A percentile compares a stretch with the other conserved stretches of the same genome.
phyloP scores from a whole-genome alignment of 2,797 vertebrate genomes.

The Chelidonichthys spinosus region DNA sequence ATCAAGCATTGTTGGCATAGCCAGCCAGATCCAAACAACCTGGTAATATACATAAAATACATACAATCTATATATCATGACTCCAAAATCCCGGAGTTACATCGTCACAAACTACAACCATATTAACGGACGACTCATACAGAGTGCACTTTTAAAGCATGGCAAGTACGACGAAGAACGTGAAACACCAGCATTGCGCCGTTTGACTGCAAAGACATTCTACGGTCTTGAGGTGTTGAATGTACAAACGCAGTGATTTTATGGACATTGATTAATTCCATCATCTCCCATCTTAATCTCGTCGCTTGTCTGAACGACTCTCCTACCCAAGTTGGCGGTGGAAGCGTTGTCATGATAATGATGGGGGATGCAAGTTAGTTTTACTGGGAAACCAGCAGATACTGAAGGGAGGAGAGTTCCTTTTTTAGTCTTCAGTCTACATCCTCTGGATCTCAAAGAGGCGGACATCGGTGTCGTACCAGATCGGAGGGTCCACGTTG shows the following conservation, averaged over 20 bases:
- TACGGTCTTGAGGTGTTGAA: slow-evolving; percentile 68
- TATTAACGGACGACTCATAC: slow-evolving; percentile 39
- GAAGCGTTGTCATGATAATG: slow-evolving; percentile 30
- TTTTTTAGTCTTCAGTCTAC: slow-evolving; percentile 71
- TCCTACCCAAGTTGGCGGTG: slow-evolving; percentile 3
- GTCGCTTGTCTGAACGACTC: slow-evolving; percentile 12
- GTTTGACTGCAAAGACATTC: slow-evolving; percentile 64
- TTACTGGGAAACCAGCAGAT: slow-evolving; percentile 59
- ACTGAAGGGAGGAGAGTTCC: slow-evolving; percentile 32
- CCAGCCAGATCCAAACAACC: slow-evolving; percentile 59
- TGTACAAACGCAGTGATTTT: slow-evolving; percentile 57
- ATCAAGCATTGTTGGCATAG: slow-evolving; percentile 70
- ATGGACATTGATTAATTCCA: slow-evolving; percentile 37
- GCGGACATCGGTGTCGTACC: slow-evolving; percentile 98
- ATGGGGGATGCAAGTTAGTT: slow-evolving; percentile 52
- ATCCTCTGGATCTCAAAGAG: slow-evolving; percentile 98
- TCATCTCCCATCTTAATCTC: slow-evolving; percentile 23
- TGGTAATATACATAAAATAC: slow-evolving; percentile 64
- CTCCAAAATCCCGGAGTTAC: slow-evolving; percentile 47
- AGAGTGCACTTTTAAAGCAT: slow-evolving; percentile 72
- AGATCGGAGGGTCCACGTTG: slow-evolving; percentile 97
- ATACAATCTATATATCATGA: slow-evolving; percentile 52
- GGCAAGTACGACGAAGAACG: slow-evolving; percentile 60
- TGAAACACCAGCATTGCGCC: slow-evolving; percentile 48
- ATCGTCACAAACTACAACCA: slow-evolving; percentile 60